Conservation (phyloP, 2,888 invertebrate genomes). For the Oligia latruncula region DNA sequence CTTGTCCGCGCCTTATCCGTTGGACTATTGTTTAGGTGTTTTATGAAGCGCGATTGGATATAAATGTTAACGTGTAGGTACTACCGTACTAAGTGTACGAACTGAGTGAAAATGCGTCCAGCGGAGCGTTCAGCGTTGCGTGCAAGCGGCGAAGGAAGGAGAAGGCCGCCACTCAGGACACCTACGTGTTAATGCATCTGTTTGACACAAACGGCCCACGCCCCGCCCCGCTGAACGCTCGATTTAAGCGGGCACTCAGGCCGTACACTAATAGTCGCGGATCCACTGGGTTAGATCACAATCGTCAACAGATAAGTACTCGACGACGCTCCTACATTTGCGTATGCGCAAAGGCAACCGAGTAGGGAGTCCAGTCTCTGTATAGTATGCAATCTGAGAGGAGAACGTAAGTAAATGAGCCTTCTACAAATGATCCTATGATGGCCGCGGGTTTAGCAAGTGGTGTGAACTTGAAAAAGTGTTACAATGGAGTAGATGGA, state of each 20-base stretch:
- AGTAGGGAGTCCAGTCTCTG: background rate
- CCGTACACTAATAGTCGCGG: background rate
- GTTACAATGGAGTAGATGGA: constrained; percentile 44
- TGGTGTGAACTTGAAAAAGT: constrained; percentile 12
- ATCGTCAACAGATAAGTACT: background rate
- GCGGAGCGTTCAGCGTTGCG: no score
- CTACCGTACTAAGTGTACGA: no score
- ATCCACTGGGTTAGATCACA: no score
- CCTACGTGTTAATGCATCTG: no score
- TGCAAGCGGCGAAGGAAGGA: no score
- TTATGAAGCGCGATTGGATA: background rate
- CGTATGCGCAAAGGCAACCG: background rate
- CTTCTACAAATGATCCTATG: background rate
- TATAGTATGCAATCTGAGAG: background rate
- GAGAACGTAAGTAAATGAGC: background rate
- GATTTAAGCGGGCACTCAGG: no score
- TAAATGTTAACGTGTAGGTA: background rate
- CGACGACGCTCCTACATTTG: no score
- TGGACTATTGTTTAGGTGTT: background rate
- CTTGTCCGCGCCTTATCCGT: background rate
- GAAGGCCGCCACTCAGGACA: no score
- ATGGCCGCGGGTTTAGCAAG: background rate
- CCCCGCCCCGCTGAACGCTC: no score
- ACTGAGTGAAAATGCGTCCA: no score
- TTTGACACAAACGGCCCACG: no score